These are phyloP conservation scores for Lasioglossum vierecki DNA, from an alignment of 2,888 invertebrate genomes.

Conservation along the genomic window DNA sequence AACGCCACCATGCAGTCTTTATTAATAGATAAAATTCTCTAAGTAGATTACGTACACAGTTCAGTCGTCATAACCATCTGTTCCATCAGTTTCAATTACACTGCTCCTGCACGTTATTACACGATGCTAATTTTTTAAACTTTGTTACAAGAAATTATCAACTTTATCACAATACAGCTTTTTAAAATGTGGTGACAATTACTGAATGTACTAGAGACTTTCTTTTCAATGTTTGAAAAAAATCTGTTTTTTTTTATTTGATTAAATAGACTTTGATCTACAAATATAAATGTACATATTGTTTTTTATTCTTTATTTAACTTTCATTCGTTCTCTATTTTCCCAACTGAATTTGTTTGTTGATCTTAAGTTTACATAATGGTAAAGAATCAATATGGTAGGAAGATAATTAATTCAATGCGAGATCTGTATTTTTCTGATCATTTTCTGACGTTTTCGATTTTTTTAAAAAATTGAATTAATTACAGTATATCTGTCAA, in stretches of 20 bases:
- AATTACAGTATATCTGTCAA: too few species aligned
- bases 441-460: too few species aligned
- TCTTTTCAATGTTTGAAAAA: background rate
- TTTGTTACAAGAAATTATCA: background rate
- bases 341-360: background rate
- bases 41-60: slow-evolving; percentile 29
- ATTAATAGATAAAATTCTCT: slow-evolving; percentile 27
- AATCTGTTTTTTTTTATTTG: background rate
- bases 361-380: background rate
- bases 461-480: too few species aligned
- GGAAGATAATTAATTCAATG: background rate
- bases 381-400: background rate
- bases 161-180: background rate
- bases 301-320: background rate
- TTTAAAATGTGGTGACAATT: background rate
- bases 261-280: background rate
- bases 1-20: slow-evolving; percentile 29
- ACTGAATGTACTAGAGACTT: background rate
- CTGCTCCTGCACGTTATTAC: background rate
- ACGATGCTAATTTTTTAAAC: background rate
- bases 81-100: slow-evolving; percentile 6
- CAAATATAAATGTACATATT: background rate
- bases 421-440: too few species aligned
- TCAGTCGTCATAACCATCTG: slow-evolving; percentile 39
- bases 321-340: background rate